Evolutionary conservation across 2,888 invertebrate species (phyloP).

Genomic region (Pammene fasciana): DNA sequence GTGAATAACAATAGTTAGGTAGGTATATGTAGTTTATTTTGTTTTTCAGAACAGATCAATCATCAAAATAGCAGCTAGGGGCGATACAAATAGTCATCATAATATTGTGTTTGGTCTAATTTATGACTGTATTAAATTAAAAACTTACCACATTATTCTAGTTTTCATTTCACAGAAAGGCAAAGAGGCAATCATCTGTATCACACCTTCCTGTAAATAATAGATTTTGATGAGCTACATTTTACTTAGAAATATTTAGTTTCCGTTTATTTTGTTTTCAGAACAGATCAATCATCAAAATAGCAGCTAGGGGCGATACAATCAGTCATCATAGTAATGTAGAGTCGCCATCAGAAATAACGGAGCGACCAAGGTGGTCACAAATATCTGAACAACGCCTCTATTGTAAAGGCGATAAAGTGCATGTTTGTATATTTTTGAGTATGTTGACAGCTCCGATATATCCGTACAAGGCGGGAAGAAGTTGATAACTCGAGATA

Average conservation of each 20-base stretch:
- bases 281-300: constrained; percentile 58
- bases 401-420: too few relatives aligned
- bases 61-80: constrained; percentile 60
- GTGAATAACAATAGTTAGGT: too few relatives aligned
- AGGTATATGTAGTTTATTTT: background rate
- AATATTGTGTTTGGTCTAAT: background rate
- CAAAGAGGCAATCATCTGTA: background rate
- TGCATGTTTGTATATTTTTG: too few relatives aligned
- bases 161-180: background rate
- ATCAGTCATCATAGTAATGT: constrained; percentile 48
- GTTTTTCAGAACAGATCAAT: constrained; percentile 57
- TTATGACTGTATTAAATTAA: background rate
- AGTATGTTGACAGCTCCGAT: too few relatives aligned
- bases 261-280: constrained; percentile 44
- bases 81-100: constrained; percentile 56
- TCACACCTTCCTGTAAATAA: constrained; percentile 6
- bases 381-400: too few relatives aligned
- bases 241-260: background rate
- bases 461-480: too few relatives aligned
- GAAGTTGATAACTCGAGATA: too few relatives aligned
- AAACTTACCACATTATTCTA: background rate
- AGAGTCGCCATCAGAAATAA: too few relatives aligned
- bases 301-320: constrained; percentile 62
- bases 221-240: background rate
- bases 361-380: too few relatives aligned